Conservation (phyloP, 2,113 vertebrate genomes). For the Uropsilus gracilis region DNA sequence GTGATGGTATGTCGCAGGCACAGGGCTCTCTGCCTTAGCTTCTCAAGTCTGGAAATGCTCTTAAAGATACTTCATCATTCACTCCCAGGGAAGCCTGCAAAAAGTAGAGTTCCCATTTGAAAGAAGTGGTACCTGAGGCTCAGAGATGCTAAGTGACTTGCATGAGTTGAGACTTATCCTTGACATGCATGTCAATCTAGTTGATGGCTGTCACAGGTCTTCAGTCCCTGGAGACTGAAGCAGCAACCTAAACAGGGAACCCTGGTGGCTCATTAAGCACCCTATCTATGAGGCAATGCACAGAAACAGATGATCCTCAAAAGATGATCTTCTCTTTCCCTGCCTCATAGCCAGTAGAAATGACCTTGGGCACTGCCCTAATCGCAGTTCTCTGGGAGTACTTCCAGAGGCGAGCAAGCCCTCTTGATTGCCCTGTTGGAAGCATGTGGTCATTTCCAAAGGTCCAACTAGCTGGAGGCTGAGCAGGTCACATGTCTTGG, state of each 20-base stretch:
- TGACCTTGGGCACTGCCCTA: neutral
- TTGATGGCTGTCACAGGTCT: neutral
- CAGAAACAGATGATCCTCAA: neutral
- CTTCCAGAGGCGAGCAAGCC: neutral
- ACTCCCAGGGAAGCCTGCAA: neutral
- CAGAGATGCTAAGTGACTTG: neutral
- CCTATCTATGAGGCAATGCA: neutral
- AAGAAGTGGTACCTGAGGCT: neutral
- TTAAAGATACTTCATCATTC: neutral
- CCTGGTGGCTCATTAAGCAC: neutral
- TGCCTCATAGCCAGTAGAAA: neutral
- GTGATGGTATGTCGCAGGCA: accelerated
- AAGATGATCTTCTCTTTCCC: neutral
- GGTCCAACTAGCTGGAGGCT: neutral
- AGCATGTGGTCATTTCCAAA: neutral
- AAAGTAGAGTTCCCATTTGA: neutral
- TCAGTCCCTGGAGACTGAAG: neutral
- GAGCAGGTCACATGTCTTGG: neutral
- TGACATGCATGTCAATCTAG: neutral
- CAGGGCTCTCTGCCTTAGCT: neutral
- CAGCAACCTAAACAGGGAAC: neutral
- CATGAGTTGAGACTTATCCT: neutral
- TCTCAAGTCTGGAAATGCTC: too few relatives aligned
- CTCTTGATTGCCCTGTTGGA: neutral
- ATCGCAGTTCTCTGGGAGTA: neutral